Evolutionary conservation across 2,888 invertebrate genomes (phyloP), one percentile per base, ranked within the genome.

Genomic region (Papilio protenor): DNA sequence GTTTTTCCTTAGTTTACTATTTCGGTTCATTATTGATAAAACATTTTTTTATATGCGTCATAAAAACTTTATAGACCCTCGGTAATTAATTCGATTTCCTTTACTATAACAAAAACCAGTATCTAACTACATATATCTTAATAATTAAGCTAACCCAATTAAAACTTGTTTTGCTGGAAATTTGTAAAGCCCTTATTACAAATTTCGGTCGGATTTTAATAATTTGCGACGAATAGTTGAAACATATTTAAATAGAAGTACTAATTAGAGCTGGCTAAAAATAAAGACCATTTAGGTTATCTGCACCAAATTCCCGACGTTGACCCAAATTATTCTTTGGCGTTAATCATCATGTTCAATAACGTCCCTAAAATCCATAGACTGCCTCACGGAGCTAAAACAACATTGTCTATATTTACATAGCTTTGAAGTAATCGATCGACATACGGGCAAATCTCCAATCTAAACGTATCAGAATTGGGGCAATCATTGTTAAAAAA

Each of bases 401-500:
- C 73, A 73, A 73, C 45, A 73, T 61, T 47, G 27, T 73, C 23
- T 23, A 61, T 66, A 45, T 66, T 66, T 45, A 66, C n/a, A n/a
- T 66, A 66, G 66, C 45, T 74, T 74, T 74, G 74, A 74, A 64
- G 64, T 49, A 66, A 64, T 74, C 64, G 64, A 64, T 64, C 27
- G 74, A 64, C 74, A 74, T 18, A 49, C 52, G 77, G 76, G 76
- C 72, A 78, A 73, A 79, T 59, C 76, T 72, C 71, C 77, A 76
- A 76, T 61, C 76, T 45, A 75, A 80, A 72, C 72, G 75, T 74
- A 71, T 75, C 66, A 52, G 77, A 74, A 79, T 73, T 75, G 69
- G 79, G 73, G 75, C 76, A 40, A 23, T 33, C 40, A 33, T 77
- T 80, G 77, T 77, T 73, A 47, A 64, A 64, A 57, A 77, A 78